These are phyloP conservation scores for Archips xylosteana DNA, from an alignment of 2,888 invertebrate species.

Conservation along the genomic window DNA sequence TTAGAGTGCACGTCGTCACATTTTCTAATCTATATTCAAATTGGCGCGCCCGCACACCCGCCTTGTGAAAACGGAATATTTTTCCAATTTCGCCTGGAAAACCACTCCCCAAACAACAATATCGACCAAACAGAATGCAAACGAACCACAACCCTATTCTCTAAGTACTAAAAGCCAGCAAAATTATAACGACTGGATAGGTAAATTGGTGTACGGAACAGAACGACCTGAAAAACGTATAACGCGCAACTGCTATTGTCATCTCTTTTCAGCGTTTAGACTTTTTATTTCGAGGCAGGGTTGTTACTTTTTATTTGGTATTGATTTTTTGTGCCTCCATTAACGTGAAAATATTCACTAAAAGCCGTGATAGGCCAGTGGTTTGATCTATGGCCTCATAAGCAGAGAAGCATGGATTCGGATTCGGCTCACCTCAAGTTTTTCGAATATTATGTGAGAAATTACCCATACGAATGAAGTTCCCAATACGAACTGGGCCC, in stretches of 20 bases:
- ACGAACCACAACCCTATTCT: conserved; percentile 39
- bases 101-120: conserved; percentile 54
- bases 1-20: conserved; percentile 80
- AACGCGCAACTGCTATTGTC: conserved; percentile 59
- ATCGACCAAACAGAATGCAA: conserved; percentile 46
- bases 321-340: conserved; percentile 9
- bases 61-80: conserved; percentile 81
- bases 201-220: conserved; percentile 49
- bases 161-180: not conserved
- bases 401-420: too few relatives aligned
- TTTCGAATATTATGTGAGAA: too few relatives aligned
- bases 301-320: conserved; percentile 30
- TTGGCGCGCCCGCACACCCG: conserved; percentile 71
- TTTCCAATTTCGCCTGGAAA: conserved; percentile 82
- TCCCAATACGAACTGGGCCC: too few relatives aligned
- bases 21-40: conserved; percentile 85
- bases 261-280: conserved; percentile 61
- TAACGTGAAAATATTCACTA: conserved; percentile 3
- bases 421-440: too few relatives aligned
- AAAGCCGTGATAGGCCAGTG: too few relatives aligned
- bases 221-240: conserved; percentile 59
- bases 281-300: conserved; percentile 50
- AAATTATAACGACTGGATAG: conserved; percentile 22
- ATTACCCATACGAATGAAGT: too few relatives aligned
- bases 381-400: too few relatives aligned